A percentile compares a stretch with the other conserved stretches of the same genome.
Evolutionary conservation across 2,797 vertebrate species (phyloP).

Genomic region (Epinephelus malabaricus): DNA sequence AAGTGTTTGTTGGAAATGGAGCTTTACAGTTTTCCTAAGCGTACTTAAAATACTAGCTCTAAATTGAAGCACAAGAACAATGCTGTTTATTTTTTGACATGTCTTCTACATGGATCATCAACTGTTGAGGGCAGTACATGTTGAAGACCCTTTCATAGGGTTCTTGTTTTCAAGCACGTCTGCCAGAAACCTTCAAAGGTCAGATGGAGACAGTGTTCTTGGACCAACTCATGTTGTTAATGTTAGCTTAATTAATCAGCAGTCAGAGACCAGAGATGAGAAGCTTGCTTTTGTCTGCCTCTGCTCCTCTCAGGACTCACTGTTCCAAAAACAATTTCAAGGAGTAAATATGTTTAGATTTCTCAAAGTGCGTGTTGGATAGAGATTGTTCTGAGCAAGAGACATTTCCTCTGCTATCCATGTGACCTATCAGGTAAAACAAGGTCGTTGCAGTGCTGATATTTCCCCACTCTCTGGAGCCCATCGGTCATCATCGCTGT

Average conservation of each 20-base stretch:
- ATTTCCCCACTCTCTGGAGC: conserved; percentile 51
- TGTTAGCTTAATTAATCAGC: neutral
- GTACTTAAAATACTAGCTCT: no score
- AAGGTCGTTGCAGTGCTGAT: conserved; percentile 76
- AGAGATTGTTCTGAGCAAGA: conserved; percentile 15
- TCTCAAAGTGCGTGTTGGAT: neutral
- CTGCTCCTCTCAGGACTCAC: neutral
- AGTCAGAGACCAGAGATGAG: neutral
- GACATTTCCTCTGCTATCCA: conserved; percentile 24
- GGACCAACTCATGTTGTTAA: neutral
- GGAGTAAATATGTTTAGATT: conserved; percentile 7
- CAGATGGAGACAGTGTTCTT: neutral
- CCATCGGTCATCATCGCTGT: conserved; percentile 77
- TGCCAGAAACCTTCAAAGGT: neutral
- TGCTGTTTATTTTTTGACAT: no score
- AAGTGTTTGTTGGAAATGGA: no score
- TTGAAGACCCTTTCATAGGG: neutral
- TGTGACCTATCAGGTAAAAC: conserved; percentile 72
- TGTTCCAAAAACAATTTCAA: neutral
- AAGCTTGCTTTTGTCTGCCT: neutral
- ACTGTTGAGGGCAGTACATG: no score
- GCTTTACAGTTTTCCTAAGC: no score
- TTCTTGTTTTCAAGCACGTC: neutral
- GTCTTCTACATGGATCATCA: no score
- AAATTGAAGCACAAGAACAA: no score